Conservation (phyloP, 2,797 vertebrate species). For the Calcarius lapponicus region DNA sequence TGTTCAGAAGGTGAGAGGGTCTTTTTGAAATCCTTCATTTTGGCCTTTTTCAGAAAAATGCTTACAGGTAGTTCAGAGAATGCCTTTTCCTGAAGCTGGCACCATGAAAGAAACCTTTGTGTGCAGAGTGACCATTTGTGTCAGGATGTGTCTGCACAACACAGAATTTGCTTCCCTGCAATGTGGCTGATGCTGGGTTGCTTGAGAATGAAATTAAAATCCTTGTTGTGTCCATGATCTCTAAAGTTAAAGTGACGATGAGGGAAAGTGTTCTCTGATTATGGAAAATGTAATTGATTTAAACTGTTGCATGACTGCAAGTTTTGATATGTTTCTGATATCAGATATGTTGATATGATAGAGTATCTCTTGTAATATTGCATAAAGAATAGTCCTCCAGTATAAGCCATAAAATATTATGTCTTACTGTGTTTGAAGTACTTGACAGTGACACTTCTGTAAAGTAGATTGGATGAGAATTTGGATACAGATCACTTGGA, state of each 20-base stretch:
- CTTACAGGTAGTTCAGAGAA: neutral
- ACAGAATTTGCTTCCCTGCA: neutral
- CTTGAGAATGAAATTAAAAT: neutral
- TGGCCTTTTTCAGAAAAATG: neutral
- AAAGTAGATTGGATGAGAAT: neutral
- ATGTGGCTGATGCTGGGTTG: neutral
- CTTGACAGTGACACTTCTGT: neutral
- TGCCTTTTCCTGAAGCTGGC: neutral
- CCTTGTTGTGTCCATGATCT: neutral
- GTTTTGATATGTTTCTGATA: neutral
- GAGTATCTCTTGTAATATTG: neutral
- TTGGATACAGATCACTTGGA: neutral
- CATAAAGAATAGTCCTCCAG: neutral
- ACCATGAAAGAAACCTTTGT: neutral
- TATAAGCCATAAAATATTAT: neutral
- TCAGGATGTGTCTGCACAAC: neutral
- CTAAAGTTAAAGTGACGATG: neutral
- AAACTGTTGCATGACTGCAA: neutral
- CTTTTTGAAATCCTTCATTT: neutral
- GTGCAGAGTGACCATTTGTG: neutral
- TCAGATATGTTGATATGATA: neutral
- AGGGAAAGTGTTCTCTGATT: neutral
- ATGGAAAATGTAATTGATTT: neutral
- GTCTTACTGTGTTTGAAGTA: neutral
- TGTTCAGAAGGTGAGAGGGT: conserved; percentile 85